phyloP scores from a whole-genome alignment of 2,888 invertebrate genomes.

The Zaprionus bogoriensis region DNA sequence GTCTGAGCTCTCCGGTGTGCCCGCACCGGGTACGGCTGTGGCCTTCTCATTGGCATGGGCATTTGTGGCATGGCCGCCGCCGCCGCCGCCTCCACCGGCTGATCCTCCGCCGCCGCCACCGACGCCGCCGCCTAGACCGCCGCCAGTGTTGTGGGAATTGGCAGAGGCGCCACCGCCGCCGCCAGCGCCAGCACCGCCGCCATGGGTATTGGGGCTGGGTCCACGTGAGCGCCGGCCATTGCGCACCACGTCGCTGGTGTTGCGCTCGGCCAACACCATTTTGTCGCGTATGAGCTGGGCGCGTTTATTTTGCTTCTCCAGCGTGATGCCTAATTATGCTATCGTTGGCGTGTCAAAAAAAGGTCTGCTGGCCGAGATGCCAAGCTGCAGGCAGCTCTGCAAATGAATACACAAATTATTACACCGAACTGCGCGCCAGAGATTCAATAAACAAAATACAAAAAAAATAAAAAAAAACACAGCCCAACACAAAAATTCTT shows the following conservation, averaged over 20 bases:
- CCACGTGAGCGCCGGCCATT: conserved; percentile 95
- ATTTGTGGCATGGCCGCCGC: conserved; percentile 46
- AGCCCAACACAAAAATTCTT: conserved; percentile 14
- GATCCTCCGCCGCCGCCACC: conserved; percentile 31
- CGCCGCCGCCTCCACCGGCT: conserved; percentile 29
- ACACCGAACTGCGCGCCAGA: neutral
- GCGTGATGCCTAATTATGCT: conserved; percentile 53
- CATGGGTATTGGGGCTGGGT: conserved; percentile 93
- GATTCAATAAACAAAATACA: neutral
- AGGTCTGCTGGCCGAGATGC: conserved; percentile 9
- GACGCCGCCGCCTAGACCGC: conserved; percentile 21
- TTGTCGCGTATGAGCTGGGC: conserved; percentile 82
- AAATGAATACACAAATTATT: neutral
- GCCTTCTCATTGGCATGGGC: conserved; percentile 47
- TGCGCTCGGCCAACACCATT: conserved; percentile 96
- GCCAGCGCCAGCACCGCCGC: conserved; percentile 49
- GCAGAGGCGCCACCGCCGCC: conserved; percentile 35
- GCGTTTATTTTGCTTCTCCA: conserved; percentile 80
- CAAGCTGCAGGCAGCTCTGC: conserved; percentile 3
- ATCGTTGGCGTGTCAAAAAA: conserved; percentile 22
- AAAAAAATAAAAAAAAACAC: neutral
- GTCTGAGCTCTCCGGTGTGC: conserved; percentile 92
- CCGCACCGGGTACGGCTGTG: conserved; percentile 77
- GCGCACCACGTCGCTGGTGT: conserved; percentile 88
- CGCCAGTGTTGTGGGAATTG: conserved; percentile 48